Percentiles rank a stretch among this genome's conserved stretches.
phyloP scores from a whole-genome alignment of 2,113 vertebrate genomes.

The Callocephalon fimbriatum region DNA sequence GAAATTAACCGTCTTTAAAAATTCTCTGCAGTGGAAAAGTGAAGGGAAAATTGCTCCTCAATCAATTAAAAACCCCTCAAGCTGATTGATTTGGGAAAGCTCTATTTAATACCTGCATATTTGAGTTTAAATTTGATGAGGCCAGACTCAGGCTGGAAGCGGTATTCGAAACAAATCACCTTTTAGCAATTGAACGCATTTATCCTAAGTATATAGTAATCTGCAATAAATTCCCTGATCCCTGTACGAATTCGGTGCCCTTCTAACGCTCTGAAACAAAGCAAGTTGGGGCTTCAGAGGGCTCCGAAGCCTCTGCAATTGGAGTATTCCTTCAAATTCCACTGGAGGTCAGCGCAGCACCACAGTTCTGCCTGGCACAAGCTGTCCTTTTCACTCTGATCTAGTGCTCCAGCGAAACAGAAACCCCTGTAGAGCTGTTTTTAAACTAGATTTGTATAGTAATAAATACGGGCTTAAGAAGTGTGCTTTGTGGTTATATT shows the following conservation, averaged over 20 bases:
- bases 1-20: not conserved
- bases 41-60: not conserved
- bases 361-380: not conserved
- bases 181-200: not conserved
- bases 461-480: constrained; percentile 64
- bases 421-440: constrained; percentile 53
- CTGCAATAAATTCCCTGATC: not conserved
- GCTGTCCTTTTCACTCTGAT: not conserved
- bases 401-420: not conserved
- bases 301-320: not conserved
- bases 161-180: not conserved
- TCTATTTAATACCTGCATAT: constrained; percentile 20
- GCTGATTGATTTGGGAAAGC: constrained; percentile 39
- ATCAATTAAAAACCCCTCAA: constrained; percentile 5
- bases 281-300: not conserved
- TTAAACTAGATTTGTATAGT: constrained; percentile 58
- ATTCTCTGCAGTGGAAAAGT: not conserved
- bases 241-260: not conserved
- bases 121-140: constrained; percentile 20
- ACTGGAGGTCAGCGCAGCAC: constrained; percentile 78
- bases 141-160: not conserved
- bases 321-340: constrained; percentile 42
- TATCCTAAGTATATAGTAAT: not conserved
- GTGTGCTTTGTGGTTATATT: constrained; percentile 53
- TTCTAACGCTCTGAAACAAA: not conserved